These are phyloP conservation scores for Apistogramma diplotaenia DNA, from an alignment of 2,113 vertebrate species.

Conservation along the genomic window DNA sequence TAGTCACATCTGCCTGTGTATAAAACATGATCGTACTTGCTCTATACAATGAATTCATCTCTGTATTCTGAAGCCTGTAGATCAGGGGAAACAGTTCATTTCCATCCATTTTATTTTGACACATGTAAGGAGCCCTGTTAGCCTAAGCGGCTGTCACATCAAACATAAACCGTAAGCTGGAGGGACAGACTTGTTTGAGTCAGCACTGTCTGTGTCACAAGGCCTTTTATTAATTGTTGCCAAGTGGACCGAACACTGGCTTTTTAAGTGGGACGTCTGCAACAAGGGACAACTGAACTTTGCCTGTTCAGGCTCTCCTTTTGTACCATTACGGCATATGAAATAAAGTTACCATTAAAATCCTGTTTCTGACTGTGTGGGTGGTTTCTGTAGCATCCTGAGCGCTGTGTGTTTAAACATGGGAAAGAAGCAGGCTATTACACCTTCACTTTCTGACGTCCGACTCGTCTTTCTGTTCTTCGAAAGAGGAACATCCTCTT, in stretches of 20 bases:
- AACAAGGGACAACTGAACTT: slow-evolving; percentile 29
- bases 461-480: background rate
- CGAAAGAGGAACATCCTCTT: background rate
- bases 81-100: slow-evolving; percentile 22
- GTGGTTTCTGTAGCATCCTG: background rate
- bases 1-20: background rate
- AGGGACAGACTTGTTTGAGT: slow-evolving; percentile 1
- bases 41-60: background rate
- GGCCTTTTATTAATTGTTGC: slow-evolving; percentile 44
- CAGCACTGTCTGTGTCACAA: slow-evolving; percentile 24
- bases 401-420: background rate
- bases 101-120: background rate
- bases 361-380: background rate
- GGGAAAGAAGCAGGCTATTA: background rate
- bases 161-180: background rate
- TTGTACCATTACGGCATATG: slow-evolving; percentile 63
- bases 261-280: slow-evolving; percentile 45
- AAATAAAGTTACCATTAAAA: slow-evolving; percentile 57
- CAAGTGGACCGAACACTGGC: slow-evolving; percentile 42
- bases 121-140: background rate
- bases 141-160: background rate
- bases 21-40: slow-evolving; percentile 42
- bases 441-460: background rate
- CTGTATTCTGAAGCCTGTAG: slow-evolving; percentile 39
- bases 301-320: slow-evolving; percentile 47